These are phyloP conservation scores for Andrena praecox DNA, from an alignment of 2,888 invertebrate genomes.

Conservation along the genomic window DNA sequence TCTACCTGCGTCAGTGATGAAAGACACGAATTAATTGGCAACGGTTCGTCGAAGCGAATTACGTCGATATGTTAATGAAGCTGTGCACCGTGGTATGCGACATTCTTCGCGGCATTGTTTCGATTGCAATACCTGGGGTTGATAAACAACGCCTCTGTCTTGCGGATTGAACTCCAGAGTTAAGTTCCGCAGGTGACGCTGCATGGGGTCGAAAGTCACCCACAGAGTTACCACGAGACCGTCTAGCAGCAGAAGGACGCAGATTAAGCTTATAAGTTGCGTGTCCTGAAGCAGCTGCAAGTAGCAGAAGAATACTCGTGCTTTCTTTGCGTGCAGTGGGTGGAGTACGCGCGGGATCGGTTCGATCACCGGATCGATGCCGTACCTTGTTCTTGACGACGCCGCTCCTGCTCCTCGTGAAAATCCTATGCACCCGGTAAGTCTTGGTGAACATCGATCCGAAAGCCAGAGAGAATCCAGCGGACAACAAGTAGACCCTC, in stretches of 20 bases:
- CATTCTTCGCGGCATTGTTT: background rate
- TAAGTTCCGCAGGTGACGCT: conserved; percentile 92
- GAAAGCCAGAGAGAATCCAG: conserved; percentile 96
- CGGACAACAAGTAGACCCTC: conserved; percentile 94
- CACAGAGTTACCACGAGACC: conserved; percentile 93
- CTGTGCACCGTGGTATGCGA: background rate
- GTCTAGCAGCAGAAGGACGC: conserved; percentile 93
- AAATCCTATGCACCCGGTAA: conserved; percentile 96
- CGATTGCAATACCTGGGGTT: conserved; percentile 89
- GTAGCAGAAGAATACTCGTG: conserved; percentile 17
- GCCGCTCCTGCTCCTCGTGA: conserved; percentile 92
- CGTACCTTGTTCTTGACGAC: conserved; percentile 94
- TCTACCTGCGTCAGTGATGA: conserved; percentile 89
- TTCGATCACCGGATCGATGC: background rate
- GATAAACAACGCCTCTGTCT: conserved; percentile 93
- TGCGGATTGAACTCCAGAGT: conserved; percentile 91
- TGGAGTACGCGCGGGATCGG: background rate
- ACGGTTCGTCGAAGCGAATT: conserved; percentile 54
- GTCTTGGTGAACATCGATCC: conserved; percentile 98
- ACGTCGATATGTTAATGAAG: conserved; percentile 13
- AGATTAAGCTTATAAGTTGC: conserved; percentile 93
- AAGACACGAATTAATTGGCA: conserved; percentile 62
- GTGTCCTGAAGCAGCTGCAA: conserved; percentile 93
- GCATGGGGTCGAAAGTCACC: conserved; percentile 95
- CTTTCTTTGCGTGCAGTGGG: background rate